Evolutionary conservation across 2,797 vertebrate species (phyloP), one percentile per base, ranked within the genome.

Genomic region (Arremon aurantiirostris): DNA sequence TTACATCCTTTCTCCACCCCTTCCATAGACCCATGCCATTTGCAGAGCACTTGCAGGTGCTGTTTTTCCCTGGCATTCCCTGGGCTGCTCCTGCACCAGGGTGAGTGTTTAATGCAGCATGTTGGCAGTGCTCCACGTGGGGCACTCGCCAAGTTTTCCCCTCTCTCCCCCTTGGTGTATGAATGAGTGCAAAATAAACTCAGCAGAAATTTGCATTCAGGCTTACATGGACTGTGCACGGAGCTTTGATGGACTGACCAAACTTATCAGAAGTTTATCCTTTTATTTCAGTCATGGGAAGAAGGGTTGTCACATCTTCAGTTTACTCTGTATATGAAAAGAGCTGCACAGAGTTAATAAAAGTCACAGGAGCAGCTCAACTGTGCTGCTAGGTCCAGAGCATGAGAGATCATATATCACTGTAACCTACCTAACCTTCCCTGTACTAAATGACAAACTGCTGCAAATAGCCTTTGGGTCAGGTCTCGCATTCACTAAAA

Each of bases 361-460:
- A 97, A 97, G 90, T 93, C 95, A 66, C 20, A 80, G 94, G 73
- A 90, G 56, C 60, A 92, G 98, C 96, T 98, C 96, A 95, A 92
- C 90, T 95, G 79, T 72, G 93, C 71, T 91, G 93, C 61, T 96
- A 93, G 91, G 94, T 95, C 96, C 93, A 89, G 96, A 96, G 70
- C 94, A 89, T 82, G 93, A 96, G 95, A 95, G 96, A 98, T 97
- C 97, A 95, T 97, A 97, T 86, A 94, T 97, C 93, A 95, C 53
- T 88, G 88, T 86, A 97, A 96, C 98, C 97, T 97, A 83, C 94
- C 97, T 98, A 97, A 98, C 98, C 98, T 98, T 98, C 95, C 84
- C 97, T 97, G 97, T 97, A 97, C 93, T 94, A 97, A 97, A 96
- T 98, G 97, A 98, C 97, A 97, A 97, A 98, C 96, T 98, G 95